Percentiles rank a stretch among this genome's conserved stretches.
These are phyloP conservation scores for Pteronura brasiliensis DNA, from an alignment of 2,113 vertebrate genomes.

Conservation along the genomic window DNA sequence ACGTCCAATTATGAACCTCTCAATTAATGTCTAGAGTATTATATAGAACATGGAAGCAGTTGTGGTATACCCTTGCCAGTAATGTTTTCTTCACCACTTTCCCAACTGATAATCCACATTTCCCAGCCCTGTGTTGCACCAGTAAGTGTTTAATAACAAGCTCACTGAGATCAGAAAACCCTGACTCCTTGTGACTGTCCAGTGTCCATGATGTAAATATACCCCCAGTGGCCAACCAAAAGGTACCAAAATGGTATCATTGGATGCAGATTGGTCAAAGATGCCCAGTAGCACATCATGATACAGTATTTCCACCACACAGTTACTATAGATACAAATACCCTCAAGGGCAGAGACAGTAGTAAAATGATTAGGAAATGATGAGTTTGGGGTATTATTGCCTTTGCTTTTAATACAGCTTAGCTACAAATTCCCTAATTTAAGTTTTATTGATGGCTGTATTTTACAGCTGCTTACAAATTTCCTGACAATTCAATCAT, in stretches of 20 bases:
- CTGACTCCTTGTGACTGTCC: neutral
- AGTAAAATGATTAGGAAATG: neutral
- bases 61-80: neutral
- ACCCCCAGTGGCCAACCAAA: neutral
- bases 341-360: neutral
- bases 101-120: neutral
- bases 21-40: neutral
- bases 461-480: neutral
- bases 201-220: neutral
- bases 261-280: neutral
- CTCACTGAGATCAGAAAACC: neutral
- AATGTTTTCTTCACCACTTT: neutral
- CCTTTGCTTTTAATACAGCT: neutral
- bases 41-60: neutral
- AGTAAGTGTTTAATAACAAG: neutral
- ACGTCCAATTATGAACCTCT: neutral
- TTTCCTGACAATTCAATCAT: neutral
- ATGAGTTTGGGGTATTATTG: neutral
- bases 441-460: neutral
- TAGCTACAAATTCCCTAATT: neutral
- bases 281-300: neutral
- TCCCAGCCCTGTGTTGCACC: neutral
- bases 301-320: neutral
- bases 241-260: neutral
- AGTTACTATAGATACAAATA: neutral